A percentile compares a stretch with the other conserved stretches of the same genome.
Evolutionary conservation across 2,888 invertebrate species (phyloP).

Genomic region (Clunio marinus): DNA sequence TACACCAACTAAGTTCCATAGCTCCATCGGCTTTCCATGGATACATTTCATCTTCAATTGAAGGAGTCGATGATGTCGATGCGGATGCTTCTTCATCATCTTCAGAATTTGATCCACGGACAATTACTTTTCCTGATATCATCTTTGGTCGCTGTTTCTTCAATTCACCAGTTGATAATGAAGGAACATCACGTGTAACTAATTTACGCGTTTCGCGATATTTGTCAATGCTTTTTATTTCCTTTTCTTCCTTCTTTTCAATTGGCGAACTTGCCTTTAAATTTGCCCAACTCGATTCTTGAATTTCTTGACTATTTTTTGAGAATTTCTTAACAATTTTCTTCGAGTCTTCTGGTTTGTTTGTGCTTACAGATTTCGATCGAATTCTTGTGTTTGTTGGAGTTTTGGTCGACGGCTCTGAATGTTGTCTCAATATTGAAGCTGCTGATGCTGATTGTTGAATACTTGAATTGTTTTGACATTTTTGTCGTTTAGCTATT

Average conservation of each 20-base stretch:
- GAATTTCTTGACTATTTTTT: conserved; percentile 4
- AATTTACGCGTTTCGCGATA: conserved; percentile 41
- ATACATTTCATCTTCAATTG: conserved; percentile 47
- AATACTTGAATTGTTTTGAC: conserved; percentile 47
- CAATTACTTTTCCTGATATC: conserved; percentile 63
- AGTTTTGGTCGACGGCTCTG: conserved; percentile 47
- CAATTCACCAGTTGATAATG: conserved; percentile 45
- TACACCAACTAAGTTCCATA: conserved; percentile 53
- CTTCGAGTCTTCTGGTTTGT: conserved; percentile 41
- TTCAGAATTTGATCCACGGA: conserved; percentile 61
- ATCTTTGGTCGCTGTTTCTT: conserved; percentile 57
- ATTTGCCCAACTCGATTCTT: conserved; percentile 2
- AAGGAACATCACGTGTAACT: conserved; percentile 48
- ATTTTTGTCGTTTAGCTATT: conserved; percentile 45
- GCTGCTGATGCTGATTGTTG: conserved; percentile 55
- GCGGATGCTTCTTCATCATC: conserved; percentile 53
- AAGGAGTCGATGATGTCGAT: conserved; percentile 44
- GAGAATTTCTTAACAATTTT: conserved; percentile 43
- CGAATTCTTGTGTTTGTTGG: conserved; percentile 46
- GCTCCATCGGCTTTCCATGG: conserved; percentile 52
- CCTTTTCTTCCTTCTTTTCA: no score
- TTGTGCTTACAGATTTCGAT: conserved; percentile 52
- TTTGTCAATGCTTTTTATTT: conserved; percentile 11
- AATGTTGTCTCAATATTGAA: conserved; percentile 47
- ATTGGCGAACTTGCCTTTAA: conserved; percentile 42